A percentile compares a stretch with the other conserved stretches of the same genome.
Evolutionary conservation across 2,113 vertebrate species (phyloP).

Genomic region (Scytalopus superciliaris): DNA sequence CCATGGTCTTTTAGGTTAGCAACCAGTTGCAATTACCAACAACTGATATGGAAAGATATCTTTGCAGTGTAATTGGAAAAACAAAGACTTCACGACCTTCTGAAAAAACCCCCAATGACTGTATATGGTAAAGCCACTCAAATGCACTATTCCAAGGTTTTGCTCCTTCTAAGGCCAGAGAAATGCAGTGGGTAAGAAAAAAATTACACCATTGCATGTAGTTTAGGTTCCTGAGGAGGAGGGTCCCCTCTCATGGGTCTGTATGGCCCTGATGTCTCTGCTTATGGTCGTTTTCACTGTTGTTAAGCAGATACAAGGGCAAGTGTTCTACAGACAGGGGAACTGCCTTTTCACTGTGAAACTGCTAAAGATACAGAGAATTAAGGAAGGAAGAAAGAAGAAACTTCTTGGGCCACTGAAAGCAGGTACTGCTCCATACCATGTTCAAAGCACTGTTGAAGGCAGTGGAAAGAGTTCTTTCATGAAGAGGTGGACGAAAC

Average conservation of each 20-base stretch:
- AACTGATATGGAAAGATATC: neutral
- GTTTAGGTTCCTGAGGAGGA: neutral
- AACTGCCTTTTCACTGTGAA: neutral
- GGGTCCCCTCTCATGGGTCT: rapidly evolving
- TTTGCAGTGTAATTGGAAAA: neutral
- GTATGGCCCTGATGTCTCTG: neutral
- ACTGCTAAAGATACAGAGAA: neutral
- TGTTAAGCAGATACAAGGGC: neutral
- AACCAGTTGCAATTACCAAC: neutral
- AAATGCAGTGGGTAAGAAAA: neutral
- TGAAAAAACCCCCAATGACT: neutral
- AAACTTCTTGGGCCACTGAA: neutral
- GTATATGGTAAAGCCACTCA: neutral
- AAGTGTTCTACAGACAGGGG: neutral
- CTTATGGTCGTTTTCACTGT: neutral
- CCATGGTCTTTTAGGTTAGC: neutral
- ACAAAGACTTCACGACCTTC: neutral
- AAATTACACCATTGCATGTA: rapidly evolving
- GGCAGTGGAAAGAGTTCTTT: neutral
- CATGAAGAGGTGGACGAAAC: neutral
- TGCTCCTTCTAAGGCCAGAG: neutral
- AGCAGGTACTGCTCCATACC: rapidly evolving
- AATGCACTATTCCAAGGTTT: rapidly evolving
- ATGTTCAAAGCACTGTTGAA: rapidly evolving
- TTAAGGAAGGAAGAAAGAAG: neutral